A percentile compares a stretch with the other conserved stretches of the same genome.
phyloP scores from a whole-genome alignment of 2,888 invertebrate species.

The Rotaria socialis region DNA sequence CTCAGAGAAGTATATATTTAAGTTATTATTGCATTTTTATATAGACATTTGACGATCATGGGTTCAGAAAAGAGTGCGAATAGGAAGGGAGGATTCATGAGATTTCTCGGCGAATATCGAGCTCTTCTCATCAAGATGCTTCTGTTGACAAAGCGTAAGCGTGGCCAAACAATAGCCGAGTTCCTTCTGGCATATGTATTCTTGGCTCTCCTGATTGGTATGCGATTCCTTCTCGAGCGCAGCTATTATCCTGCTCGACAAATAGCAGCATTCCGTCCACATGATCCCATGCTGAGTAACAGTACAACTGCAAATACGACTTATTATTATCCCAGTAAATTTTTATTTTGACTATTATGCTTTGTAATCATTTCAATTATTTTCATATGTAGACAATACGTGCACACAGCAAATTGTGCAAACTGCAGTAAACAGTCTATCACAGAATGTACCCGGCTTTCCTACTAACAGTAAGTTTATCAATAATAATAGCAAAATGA shows the following conservation, averaged over 20 bases:
- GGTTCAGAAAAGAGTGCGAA: background rate
- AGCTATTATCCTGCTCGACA: background rate
- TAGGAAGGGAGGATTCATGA: background rate
- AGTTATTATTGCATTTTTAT: background rate
- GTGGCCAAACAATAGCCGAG: background rate
- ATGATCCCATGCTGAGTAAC: background rate
- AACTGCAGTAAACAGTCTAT: background rate
- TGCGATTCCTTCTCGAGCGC: background rate
- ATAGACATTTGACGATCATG: background rate
- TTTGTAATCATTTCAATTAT: too few relatives aligned
- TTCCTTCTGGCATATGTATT: constrained; percentile 9
- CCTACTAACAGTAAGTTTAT: background rate
- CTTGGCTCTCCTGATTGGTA: background rate
- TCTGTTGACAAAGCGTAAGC: background rate
- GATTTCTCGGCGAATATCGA: background rate
- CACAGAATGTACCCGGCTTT: background rate
- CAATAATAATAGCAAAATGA: too few relatives aligned
- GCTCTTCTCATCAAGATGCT: background rate
- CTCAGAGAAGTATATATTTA: too few relatives aligned
- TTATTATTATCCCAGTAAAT: constrained; percentile 19
- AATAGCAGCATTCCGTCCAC: background rate
- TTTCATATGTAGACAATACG: background rate
- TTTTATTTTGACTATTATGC: background rate
- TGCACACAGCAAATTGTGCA: background rate
- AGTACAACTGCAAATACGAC: background rate